Conservation (phyloP, 2,888 invertebrate species). For the Morpho helenor region DNA sequence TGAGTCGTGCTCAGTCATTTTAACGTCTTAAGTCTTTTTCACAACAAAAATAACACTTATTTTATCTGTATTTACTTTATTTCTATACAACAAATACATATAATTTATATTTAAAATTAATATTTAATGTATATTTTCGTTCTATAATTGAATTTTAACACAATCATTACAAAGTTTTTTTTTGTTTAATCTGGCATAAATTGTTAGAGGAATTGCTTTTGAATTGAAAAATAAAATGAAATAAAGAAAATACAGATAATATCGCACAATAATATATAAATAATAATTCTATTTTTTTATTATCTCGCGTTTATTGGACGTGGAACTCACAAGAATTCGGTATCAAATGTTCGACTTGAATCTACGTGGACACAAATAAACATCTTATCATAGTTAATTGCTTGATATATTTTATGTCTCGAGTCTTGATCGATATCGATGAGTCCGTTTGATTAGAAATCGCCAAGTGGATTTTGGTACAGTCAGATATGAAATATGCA, state of each 20-base stretch:
- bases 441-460: conserved; percentile 24
- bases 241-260: conserved; percentile 15
- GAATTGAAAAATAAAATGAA: conserved; percentile 8
- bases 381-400: conserved; percentile 45
- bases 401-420: conserved; percentile 30
- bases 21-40: conserved; percentile 17
- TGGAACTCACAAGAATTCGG: conserved; percentile 46
- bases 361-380: conserved; percentile 18
- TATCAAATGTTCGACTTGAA: conserved; percentile 49
- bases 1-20: conserved; percentile 54
- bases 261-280: conserved; percentile 4
- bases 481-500: conserved; percentile 3
- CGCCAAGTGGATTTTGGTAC: conserved; percentile 11
- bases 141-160: too few species aligned
- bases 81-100: not conserved
- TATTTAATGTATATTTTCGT: too few species aligned
- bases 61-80: conserved; percentile 15
- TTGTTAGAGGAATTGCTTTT: not conserved
- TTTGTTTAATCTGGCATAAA: too few species aligned
- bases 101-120: too few species aligned
- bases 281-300: not conserved
- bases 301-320: conserved; percentile 3
- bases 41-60: conserved; percentile 5
- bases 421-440: conserved; percentile 26
- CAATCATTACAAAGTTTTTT: too few species aligned